phyloP scores from a whole-genome alignment of 2,888 invertebrate genomes.

The Laothoe populi region DNA sequence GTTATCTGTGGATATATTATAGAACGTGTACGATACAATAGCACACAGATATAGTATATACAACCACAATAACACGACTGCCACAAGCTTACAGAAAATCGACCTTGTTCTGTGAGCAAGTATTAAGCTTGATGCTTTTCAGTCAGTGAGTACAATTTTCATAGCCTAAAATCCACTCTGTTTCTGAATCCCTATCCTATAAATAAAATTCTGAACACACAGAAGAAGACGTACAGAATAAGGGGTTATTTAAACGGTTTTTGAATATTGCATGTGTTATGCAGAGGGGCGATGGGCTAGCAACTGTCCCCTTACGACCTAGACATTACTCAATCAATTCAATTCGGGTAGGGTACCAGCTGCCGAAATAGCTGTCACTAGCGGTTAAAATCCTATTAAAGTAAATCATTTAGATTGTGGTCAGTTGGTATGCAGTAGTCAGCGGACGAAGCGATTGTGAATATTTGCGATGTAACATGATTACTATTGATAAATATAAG shows the following conservation, averaged over 20 bases:
- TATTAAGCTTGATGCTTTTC: too few relatives aligned
- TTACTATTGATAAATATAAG: too few relatives aligned
- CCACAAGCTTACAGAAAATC: too few relatives aligned
- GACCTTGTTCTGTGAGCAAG: too few relatives aligned
- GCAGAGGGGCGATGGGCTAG: not conserved
- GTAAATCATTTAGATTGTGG: not conserved
- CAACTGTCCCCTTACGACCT: constrained; percentile 1
- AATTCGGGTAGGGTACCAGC: not conserved
- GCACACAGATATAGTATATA: too few relatives aligned
- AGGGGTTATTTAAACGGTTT: not conserved
- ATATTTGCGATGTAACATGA: not conserved
- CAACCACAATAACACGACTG: too few relatives aligned
- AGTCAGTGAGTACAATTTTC: too few relatives aligned
- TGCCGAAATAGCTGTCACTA: not conserved
- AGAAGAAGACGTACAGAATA: not conserved
- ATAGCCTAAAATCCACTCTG: too few relatives aligned
- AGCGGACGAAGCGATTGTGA: not conserved
- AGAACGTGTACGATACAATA: too few relatives aligned
- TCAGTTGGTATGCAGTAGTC: not conserved
- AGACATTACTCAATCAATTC: not conserved
- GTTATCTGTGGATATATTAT: too few relatives aligned
- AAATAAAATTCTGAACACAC: too few relatives aligned
- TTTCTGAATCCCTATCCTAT: too few relatives aligned
- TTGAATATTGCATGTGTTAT: not conserved
- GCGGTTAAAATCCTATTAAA: constrained; percentile 2